Conservation (phyloP, 2,888 invertebrate species). For the Therioaphis trifolii region DNA sequence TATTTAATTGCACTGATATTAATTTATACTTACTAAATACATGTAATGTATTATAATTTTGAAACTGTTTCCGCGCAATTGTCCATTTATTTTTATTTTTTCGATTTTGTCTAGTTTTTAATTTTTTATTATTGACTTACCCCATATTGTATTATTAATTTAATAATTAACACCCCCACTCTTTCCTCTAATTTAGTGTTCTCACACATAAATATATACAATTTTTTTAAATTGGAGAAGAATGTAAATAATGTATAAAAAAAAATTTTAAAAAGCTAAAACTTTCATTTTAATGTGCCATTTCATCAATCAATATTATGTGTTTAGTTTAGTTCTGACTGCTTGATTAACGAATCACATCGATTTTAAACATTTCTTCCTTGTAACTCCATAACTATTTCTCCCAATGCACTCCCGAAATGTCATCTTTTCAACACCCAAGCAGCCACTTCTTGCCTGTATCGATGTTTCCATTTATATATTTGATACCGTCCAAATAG, state of each 20-base stretch:
- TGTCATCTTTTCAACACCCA: conserved; percentile 37
- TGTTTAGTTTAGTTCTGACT: conserved; percentile 45
- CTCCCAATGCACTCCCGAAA: conserved; percentile 44
- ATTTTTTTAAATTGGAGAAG: conserved; percentile 42
- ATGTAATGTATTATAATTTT: conserved; percentile 34
- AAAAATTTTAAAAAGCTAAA: conserved; percentile 43
- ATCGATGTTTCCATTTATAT: conserved; percentile 50
- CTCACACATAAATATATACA: conserved; percentile 10
- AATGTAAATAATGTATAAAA: conserved; percentile 61
- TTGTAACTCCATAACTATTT: conserved; percentile 10
- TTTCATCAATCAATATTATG: conserved; percentile 45
- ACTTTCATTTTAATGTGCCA: conserved; percentile 57
- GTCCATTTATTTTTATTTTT: conserved; percentile 14
- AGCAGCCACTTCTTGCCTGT: conserved; percentile 47
- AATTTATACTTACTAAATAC: conserved; percentile 28
- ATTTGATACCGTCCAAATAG: conserved; percentile 62
- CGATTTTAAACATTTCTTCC: conserved; percentile 16
- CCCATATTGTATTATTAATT: conserved; percentile 31
- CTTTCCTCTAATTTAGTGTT: conserved; percentile 49
- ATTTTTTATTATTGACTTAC: conserved; percentile 21
- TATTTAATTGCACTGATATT: conserved; percentile 46
- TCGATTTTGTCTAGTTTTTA: conserved; percentile 24
- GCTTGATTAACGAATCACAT: conserved; percentile 27
- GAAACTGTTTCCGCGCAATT: conserved; percentile 38
- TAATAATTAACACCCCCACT: conserved; percentile 33